Base-by-base conservation (phyloP, 1,140 invertebrate species). In the Zaprionus ornatus region DNA sequence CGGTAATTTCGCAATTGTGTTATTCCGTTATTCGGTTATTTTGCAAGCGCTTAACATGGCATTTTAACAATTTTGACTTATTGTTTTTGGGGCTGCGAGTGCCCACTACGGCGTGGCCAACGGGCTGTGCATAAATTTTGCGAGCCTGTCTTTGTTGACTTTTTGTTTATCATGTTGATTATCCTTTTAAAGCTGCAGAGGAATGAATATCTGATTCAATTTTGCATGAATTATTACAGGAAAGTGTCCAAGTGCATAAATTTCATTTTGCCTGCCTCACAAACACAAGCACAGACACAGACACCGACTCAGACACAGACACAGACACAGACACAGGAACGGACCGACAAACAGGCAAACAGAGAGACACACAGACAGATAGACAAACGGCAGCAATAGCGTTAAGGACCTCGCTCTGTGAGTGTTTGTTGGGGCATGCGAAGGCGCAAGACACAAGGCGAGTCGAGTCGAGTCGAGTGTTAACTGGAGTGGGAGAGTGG, bases 181-280 rank as follows among this genome's bases (percentile, higher is more conserved):
- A 90, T 90, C 86, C 86, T 86, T 79, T 90, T 82, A 90, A 90
- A 90, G 86, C 81, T 90, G 81, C 81, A 82, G 73, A 82, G 79
- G 73, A 79, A 90, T 90, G 87, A 81, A 90, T 90, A 91, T 90
- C 86, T 90, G 86, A 90, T 90, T 90, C 87, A 88, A 88, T 90
- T 91, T 91, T 80, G 82, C 87, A 90, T 90, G 86, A 90, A 90
- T 90, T 91, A 90, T 90, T 87, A 80, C 88, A 79, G 66, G 74
- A 73, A 87, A 90, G 83, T 85, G 86, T 90, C 86, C 87, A 82
- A 91, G 83, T 91, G 87, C 82, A 91, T 90, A 90, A 90, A 90
- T 90, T 90, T 91, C 78, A 90, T 91, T 90, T 87, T 88, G 74
- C 62, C 25, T 17, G 68, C 45, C 48, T 35, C 55, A 57, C 69